Conservation (phyloP, 2,113 vertebrate genomes). For the Pseudolaguvia tuberculata region DNA sequence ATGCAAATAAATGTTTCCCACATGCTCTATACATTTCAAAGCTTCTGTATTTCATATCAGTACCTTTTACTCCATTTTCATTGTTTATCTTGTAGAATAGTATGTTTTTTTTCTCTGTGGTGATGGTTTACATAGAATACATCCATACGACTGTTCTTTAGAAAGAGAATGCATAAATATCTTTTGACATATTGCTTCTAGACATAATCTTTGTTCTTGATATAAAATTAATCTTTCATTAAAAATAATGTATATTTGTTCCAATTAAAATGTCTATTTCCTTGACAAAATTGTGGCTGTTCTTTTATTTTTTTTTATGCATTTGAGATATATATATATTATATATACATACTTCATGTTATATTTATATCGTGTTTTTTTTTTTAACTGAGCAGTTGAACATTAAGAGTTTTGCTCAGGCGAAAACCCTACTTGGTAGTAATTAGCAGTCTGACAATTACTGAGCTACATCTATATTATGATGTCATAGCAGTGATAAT, state of each 20-base stretch:
- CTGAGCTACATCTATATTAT: no score
- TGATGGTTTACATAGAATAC: neutral
- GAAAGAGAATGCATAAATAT: neutral
- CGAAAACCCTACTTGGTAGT: no score
- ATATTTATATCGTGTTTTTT: no score
- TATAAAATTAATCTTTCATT: neutral
- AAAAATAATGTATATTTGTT: conserved; percentile 23
- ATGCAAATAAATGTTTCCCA: neutral
- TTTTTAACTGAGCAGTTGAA: no score
- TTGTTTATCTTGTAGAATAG: neutral
- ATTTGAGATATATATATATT: no score
- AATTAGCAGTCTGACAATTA: no score
- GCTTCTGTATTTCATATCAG: neutral
- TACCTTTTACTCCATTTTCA: neutral
- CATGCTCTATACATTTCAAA: neutral
- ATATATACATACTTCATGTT: no score
- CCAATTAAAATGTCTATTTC: conserved; percentile 1
- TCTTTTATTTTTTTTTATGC: no score
- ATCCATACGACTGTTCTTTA: neutral
- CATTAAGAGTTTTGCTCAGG: no score
- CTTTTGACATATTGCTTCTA: neutral
- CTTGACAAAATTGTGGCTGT: no score
- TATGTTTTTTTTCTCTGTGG: neutral
- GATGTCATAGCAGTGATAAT: no score
- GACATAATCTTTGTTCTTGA: neutral